phyloP scores from a whole-genome alignment of 1,140 invertebrate genomes.

The Stegodyphus dumicola region DNA sequence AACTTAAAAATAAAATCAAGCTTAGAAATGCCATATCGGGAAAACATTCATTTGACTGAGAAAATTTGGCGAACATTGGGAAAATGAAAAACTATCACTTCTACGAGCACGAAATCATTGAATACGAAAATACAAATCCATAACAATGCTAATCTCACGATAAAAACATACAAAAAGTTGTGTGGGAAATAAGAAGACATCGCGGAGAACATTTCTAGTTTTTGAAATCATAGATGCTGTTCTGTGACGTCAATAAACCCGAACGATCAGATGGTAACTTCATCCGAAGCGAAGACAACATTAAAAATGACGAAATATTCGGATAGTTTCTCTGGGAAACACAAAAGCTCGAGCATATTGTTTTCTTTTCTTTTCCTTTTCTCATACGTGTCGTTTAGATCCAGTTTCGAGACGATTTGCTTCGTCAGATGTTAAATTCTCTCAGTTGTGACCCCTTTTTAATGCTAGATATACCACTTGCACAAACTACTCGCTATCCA shows the following conservation, averaged over 20 bases:
- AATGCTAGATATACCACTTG: constrained; percentile 17
- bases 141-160: not conserved
- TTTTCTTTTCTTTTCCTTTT: constrained; percentile 14
- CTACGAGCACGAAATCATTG: too few relatives aligned
- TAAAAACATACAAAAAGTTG: not conserved
- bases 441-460: constrained; percentile 30
- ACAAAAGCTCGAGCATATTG: constrained; percentile 7
- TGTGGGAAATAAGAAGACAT: not conserved
- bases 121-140: not conserved
- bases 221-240: too few relatives aligned
- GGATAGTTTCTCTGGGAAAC: constrained; percentile 29
- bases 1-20: too few relatives aligned
- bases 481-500: not conserved
- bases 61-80: too few relatives aligned
- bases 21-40: too few relatives aligned
- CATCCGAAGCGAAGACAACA: constrained; percentile 12
- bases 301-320: constrained; percentile 17
- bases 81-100: too few relatives aligned
- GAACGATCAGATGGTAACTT: not conserved
- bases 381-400: constrained; percentile 27
- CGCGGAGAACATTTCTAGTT: not conserved
- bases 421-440: constrained; percentile 7
- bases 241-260: too few relatives aligned
- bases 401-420: constrained; percentile 38
- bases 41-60: too few relatives aligned